These are phyloP conservation scores for Poecilia gillii DNA, from an alignment of 2,797 vertebrate species.

Conservation along the genomic window DNA sequence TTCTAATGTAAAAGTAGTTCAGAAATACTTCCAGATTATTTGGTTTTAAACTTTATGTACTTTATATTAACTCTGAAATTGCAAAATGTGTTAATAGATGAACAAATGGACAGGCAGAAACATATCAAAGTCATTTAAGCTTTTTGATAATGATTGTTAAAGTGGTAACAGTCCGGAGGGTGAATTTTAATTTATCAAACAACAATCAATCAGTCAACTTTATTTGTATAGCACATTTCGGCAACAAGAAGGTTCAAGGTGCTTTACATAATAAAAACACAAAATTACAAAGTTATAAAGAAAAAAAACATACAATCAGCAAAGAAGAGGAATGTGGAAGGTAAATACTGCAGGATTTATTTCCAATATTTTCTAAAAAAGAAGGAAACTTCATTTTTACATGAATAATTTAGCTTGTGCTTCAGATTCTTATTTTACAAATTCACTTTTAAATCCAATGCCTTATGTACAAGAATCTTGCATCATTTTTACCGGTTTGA, in stretches of 20 bases:
- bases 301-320: too few species aligned
- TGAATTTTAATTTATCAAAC: neutral
- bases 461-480: neutral
- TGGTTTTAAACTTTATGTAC: neutral
- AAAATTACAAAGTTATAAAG: too few species aligned
- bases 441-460: neutral
- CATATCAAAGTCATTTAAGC: neutral
- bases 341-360: neutral
- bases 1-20: neutral
- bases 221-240: too few species aligned
- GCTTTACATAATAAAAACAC: too few species aligned
- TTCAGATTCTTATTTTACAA: neutral
- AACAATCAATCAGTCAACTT: too few species aligned
- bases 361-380: neutral
- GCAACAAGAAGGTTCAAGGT: too few species aligned
- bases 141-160: neutral
- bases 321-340: neutral
- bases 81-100: neutral
- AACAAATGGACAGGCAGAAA: neutral
- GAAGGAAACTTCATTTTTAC: neutral
- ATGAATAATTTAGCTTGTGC: neutral
- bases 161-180: neutral
- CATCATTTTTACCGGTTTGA: neutral
- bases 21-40: neutral
- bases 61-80: neutral